Percentiles rank a stretch among this genome's conserved stretches.
Conservation (phyloP, 92 coral and sea anemone genomes). For the Anthopleura xanthogrammica region DNA sequence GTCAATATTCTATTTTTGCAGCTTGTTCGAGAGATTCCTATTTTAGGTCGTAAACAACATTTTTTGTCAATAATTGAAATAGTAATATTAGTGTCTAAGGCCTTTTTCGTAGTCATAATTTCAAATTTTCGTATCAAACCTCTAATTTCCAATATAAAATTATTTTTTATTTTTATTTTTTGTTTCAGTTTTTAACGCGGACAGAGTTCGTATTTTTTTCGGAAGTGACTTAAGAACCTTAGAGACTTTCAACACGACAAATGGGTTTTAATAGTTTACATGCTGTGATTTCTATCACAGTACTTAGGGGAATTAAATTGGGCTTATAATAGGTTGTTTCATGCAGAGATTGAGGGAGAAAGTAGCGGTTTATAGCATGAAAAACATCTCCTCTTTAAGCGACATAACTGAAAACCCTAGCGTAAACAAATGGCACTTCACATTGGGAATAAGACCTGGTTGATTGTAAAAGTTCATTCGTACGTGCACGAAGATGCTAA, state of each 20-base stretch:
- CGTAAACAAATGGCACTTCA: background rate
- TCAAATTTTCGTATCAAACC: too few relatives aligned
- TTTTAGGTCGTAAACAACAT: background rate
- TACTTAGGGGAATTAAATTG: background rate
- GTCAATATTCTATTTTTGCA: too few relatives aligned
- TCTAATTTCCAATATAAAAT: too few relatives aligned
- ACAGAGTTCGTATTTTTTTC: background rate
- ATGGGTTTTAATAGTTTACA: background rate
- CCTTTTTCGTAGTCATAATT: too few relatives aligned
- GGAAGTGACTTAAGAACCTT: background rate
- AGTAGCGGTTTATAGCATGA: background rate
- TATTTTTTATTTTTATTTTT: background rate
- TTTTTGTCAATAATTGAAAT: background rate
- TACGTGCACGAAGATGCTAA: background rate
- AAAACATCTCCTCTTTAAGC: background rate
- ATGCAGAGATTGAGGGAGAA: background rate
- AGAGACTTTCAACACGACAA: background rate
- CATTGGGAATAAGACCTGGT: background rate
- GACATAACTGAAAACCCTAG: too few relatives aligned
- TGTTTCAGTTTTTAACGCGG: background rate
- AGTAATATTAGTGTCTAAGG: background rate
- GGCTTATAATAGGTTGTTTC: background rate
- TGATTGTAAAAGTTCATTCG: background rate
- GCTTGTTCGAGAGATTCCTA: background rate
- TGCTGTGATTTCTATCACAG: background rate